Conservation (phyloP, 2,888 invertebrate species). For the Gymnoscelis rufifasciata region DNA sequence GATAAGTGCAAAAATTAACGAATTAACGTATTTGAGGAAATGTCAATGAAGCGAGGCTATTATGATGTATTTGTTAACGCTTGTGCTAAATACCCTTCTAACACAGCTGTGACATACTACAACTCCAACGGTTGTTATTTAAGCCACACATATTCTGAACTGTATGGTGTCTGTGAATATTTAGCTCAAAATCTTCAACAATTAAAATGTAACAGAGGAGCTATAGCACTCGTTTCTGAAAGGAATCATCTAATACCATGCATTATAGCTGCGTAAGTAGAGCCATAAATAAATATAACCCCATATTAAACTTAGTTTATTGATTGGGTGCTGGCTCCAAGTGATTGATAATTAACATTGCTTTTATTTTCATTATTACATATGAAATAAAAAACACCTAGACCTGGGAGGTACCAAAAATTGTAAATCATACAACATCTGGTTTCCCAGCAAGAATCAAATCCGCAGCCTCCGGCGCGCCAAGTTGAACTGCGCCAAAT, state of each 20-base stretch:
- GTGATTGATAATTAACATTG: too few species aligned
- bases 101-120: conserved; percentile 55
- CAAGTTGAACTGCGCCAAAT: too few species aligned
- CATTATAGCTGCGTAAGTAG: conserved; percentile 76
- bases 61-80: conserved; percentile 65
- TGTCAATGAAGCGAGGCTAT: conserved; percentile 53
- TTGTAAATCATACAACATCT: too few species aligned
- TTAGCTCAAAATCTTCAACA: conserved; percentile 63
- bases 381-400: too few species aligned
- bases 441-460: too few species aligned
- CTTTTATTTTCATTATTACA: too few species aligned
- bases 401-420: too few species aligned
- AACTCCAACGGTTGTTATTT: conserved; percentile 45
- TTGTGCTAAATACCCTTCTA: conserved; percentile 57
- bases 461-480: too few species aligned
- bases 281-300: not conserved
- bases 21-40: conserved; percentile 12
- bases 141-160: conserved; percentile 63
- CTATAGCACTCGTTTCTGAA: conserved; percentile 70
- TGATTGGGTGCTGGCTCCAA: too few species aligned
- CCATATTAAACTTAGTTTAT: too few species aligned
- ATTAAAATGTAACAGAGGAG: conserved; percentile 52
- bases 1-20: not conserved
- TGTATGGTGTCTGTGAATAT: conserved; percentile 68
- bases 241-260: conserved; percentile 75